Percentiles rank a stretch among this genome's conserved stretches.
Conservation (phyloP, 2,888 invertebrate species). For the Candidula unifasciata region DNA sequence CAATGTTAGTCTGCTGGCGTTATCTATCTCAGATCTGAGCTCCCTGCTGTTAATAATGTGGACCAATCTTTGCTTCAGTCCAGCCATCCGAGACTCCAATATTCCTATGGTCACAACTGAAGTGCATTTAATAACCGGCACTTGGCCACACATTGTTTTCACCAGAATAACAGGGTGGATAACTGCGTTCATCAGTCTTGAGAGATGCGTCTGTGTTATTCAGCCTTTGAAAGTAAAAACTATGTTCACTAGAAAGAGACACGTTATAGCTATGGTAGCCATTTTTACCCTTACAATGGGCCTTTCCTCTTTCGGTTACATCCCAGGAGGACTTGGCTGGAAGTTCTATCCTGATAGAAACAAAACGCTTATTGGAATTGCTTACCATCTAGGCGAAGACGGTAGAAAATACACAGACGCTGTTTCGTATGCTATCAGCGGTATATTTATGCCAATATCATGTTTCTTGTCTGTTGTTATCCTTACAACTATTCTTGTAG, state of each 20-base stretch:
- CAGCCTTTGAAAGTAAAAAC: slow-evolving; percentile 4
- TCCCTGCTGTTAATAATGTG: neutral
- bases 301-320: neutral
- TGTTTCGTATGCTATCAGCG: slow-evolving; percentile 9
- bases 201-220: neutral
- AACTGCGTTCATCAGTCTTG: neutral
- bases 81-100: neutral
- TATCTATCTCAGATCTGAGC: neutral
- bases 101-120: neutral
- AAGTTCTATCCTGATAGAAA: slow-evolving; percentile 17
- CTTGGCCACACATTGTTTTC: slow-evolving; percentile 15
- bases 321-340: neutral
- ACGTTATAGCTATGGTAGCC: neutral
- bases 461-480: slow-evolving; percentile 12
- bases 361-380: slow-evolving; percentile 4
- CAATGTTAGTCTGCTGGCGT: slow-evolving; percentile 2
- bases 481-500: neutral
- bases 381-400: neutral
- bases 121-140: neutral
- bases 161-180: neutral
- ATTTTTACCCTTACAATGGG: neutral
- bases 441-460: slow-evolving; percentile 26
- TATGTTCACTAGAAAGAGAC: neutral
- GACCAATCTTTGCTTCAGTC: neutral
- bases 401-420: neutral